Percentiles rank a stretch among this genome's conserved stretches.
Evolutionary conservation across 2,113 vertebrate genomes (phyloP).

Genomic region (Oncorhynchus nerka): DNA sequence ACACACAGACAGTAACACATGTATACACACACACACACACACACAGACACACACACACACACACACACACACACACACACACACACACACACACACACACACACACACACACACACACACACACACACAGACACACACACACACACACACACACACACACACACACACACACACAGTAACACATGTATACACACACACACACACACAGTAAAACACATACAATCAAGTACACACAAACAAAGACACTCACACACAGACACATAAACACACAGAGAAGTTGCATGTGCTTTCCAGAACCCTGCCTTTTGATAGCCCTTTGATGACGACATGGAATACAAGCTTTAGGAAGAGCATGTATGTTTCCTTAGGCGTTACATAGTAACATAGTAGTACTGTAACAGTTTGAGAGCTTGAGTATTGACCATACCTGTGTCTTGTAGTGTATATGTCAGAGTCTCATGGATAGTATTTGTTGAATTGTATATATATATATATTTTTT

Average conservation of each 20-base stretch:
- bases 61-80: neutral
- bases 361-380: neutral
- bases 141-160: constrained; percentile 48
- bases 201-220: neutral
- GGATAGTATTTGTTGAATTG: neutral
- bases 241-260: no score
- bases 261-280: no score
- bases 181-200: neutral
- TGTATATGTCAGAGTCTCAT: constrained; percentile 19
- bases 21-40: neutral
- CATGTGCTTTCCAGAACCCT: no score
- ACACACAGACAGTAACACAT: no score
- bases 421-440: neutral
- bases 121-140: constrained; percentile 64
- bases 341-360: neutral
- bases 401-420: neutral
- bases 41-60: neutral
- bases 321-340: neutral
- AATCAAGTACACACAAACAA: no score
- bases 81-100: constrained; percentile 2
- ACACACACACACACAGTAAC: no score
- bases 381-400: neutral
- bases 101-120: neutral
- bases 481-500: no score
- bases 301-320: no score